Evolutionary conservation across 2,888 invertebrate species (phyloP).

Genomic region (Mythimna vitellina): DNA sequence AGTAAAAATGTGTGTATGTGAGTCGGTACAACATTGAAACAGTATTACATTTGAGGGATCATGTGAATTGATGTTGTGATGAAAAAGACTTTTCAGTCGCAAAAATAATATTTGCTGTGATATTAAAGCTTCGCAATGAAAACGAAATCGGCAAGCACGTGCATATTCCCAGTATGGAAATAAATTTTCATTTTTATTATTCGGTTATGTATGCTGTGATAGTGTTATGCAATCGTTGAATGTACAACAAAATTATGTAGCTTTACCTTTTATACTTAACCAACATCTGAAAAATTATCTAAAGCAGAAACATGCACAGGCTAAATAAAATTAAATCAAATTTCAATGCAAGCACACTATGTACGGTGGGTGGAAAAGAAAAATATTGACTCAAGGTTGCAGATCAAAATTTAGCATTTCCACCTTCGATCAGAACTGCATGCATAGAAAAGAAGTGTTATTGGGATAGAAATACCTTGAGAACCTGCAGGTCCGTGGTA

Average conservation of each 20-base stretch:
- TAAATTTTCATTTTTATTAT: constrained; percentile 63
- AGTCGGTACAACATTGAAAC: constrained; percentile 67
- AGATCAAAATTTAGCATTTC: constrained; percentile 66
- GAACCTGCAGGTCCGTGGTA: constrained; percentile 91
- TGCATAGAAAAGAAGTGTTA: constrained; percentile 89
- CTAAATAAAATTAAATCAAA: constrained; percentile 66
- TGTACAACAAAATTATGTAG: constrained; percentile 50
- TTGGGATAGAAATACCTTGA: constrained; percentile 91
- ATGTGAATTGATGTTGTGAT: constrained; percentile 65
- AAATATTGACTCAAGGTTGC: constrained; percentile 43
- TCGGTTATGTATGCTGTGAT: constrained; percentile 63
- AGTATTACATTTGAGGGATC: constrained; percentile 59
- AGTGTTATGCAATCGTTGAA: constrained; percentile 61
- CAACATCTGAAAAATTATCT: constrained; percentile 58
- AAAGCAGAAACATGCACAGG: constrained; percentile 79
- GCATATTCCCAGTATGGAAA: constrained; percentile 71
- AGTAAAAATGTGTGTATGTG: constrained; percentile 63
- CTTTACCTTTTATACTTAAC: constrained; percentile 61
- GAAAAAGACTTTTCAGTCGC: constrained; percentile 65
- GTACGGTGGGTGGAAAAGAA: constrained; percentile 75
- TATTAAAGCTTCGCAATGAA: constrained; percentile 74
- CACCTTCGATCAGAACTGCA: constrained; percentile 77
- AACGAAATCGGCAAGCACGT: constrained; percentile 78
- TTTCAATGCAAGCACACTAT: constrained; percentile 81
- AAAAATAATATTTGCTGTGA: constrained; percentile 72